A percentile compares a stretch with the other conserved stretches of the same genome.
Conservation (phyloP, 2,113 vertebrate genomes). For the Hemichromis elongatus region DNA sequence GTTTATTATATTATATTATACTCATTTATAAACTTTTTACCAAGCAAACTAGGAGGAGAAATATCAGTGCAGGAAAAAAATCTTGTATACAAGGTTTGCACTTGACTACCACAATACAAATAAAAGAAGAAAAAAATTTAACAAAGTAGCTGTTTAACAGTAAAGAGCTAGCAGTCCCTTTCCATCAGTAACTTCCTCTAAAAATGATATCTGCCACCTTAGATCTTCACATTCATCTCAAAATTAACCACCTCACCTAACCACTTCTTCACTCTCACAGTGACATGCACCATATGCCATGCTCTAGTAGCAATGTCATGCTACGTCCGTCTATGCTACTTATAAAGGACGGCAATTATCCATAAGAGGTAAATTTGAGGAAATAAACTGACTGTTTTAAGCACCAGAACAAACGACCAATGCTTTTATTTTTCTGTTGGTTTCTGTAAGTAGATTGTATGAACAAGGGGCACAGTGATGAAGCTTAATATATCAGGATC, state of each 20-base stretch:
- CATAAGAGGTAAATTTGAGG: background rate
- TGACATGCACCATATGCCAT: background rate
- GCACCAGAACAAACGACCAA: background rate
- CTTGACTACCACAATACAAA: background rate
- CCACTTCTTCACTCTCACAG: background rate
- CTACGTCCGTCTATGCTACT: background rate
- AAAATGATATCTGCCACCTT: background rate
- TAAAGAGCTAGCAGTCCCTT: background rate
- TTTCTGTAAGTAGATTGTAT: background rate
- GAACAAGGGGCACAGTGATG: background rate
- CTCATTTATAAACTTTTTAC: background rate
- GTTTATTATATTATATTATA: too few species aligned
- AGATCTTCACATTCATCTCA: background rate
- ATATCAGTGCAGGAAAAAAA: background rate
- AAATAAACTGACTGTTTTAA: background rate
- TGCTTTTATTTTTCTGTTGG: background rate
- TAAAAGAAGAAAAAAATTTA: background rate
- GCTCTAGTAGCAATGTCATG: background rate
- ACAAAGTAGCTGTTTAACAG: background rate
- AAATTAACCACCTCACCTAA: background rate
- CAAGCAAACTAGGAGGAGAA: background rate
- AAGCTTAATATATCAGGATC: background rate
- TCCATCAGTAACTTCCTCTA: background rate
- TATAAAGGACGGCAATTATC: background rate
- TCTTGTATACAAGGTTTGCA: background rate